These are phyloP conservation scores for Pangasianodon gigas DNA, from an alignment of 2,113 vertebrate species.

Conservation along the genomic window DNA sequence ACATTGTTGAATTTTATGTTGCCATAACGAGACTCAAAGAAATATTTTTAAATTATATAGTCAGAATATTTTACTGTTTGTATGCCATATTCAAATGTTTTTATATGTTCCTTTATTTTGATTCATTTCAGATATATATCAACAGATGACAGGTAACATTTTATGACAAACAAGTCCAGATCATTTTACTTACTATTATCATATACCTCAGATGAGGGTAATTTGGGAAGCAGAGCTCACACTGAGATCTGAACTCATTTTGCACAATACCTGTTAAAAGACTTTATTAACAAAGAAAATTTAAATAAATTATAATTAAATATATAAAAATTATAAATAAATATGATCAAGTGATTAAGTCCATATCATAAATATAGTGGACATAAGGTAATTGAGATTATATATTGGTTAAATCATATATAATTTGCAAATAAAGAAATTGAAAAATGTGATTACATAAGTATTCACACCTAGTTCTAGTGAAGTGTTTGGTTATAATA, in stretches of 20 bases:
- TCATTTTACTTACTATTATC: slow-evolving; percentile 41
- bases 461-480: not conserved
- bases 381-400: not conserved
- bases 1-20: not conserved
- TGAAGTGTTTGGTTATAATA: not conserved
- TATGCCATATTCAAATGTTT: not conserved
- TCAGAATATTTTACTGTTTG: not conserved
- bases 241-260: slow-evolving; percentile 42
- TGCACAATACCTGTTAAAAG: slow-evolving; percentile 47
- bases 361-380: not conserved
- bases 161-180: not conserved
- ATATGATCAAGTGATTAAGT: not conserved
- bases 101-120: not conserved
- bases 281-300: not conserved
- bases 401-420: not conserved
- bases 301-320: not conserved
- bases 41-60: not conserved
- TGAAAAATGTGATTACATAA: not conserved
- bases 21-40: not conserved
- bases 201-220: slow-evolving; percentile 49
- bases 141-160: not conserved
- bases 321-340: not conserved
- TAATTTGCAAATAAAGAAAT: not conserved
- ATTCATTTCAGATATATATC: not conserved
- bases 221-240: slow-evolving; percentile 46